Conservation (phyloP, 2,113 vertebrate genomes). For the Ceyx melanurus region DNA sequence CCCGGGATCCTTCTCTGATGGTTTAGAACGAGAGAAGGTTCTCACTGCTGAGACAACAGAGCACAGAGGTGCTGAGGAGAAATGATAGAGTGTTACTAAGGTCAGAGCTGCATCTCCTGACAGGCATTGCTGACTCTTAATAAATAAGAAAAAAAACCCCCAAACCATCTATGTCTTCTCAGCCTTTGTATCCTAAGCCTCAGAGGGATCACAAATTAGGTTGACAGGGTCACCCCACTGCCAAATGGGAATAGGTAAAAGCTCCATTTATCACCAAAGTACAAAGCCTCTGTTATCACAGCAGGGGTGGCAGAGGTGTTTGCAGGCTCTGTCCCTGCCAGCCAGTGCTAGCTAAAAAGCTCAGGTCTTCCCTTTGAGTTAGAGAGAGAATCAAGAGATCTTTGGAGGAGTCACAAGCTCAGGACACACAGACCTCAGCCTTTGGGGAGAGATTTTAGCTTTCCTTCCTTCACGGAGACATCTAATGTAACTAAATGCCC, state of each 20-base stretch:
- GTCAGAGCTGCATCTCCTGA: not conserved
- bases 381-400: not conserved
- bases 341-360: not conserved
- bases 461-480: not conserved
- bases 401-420: not conserved
- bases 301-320: not conserved
- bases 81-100: not conserved
- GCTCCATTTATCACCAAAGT: not conserved
- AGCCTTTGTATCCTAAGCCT: not conserved
- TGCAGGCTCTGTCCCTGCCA: not conserved
- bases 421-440: not conserved
- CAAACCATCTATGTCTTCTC: not conserved
- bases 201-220: not conserved
- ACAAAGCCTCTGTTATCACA: not conserved
- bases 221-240: not conserved
- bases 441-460: not conserved
- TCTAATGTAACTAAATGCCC: not conserved
- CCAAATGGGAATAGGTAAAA: not conserved
- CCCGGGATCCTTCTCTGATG: fast-evolving
- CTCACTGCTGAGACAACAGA: not conserved
- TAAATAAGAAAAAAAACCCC: not conserved
- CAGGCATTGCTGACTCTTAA: not conserved
- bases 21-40: not conserved
- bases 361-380: not conserved
- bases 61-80: not conserved